phyloP scores from a whole-genome alignment of 2,797 vertebrate genomes.

The Decapterus maruadsi region DNA sequence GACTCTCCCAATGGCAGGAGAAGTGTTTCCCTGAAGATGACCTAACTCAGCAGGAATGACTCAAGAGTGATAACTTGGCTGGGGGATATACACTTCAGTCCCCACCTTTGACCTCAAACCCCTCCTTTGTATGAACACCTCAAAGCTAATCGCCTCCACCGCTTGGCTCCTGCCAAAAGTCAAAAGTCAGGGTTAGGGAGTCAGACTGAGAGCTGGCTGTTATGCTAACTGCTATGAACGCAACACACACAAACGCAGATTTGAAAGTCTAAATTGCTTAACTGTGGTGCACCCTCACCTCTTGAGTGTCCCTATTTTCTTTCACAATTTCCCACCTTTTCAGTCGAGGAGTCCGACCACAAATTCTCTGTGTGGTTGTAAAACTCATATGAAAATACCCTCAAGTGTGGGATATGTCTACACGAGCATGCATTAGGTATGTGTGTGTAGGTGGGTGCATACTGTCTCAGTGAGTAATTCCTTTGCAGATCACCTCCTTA shows the following conservation, averaged over 20 bases:
- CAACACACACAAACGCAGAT: constrained; percentile 49
- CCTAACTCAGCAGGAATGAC: constrained; percentile 73
- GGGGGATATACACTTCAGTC: constrained; percentile 74
- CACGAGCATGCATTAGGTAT: constrained; percentile 45
- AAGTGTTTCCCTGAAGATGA: constrained; percentile 68
- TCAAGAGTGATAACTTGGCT: constrained; percentile 63
- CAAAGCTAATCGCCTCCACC: constrained; percentile 77
- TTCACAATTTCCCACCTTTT: constrained; percentile 23
- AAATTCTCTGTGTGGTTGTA: constrained; percentile 40
- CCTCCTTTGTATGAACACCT: constrained; percentile 74
- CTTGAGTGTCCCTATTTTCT: constrained; percentile 5
- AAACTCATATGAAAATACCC: constrained; percentile 21
- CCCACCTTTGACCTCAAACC: constrained; percentile 75
- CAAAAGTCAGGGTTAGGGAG: constrained; percentile 67
- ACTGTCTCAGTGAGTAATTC: constrained; percentile 66
- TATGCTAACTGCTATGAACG: constrained; percentile 57
- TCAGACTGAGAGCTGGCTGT: constrained; percentile 57
- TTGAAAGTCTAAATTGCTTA: constrained; percentile 17
- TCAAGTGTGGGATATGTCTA: constrained; percentile 59
- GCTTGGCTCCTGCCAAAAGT: constrained; percentile 71
- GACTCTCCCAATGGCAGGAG: constrained; percentile 49
- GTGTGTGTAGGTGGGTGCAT: constrained; percentile 57
- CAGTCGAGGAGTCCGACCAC: constrained; percentile 30
- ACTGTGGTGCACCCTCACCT: constrained; percentile 32
- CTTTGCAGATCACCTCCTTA: constrained; percentile 63